A percentile compares a stretch with the other conserved stretches of the same genome.
Evolutionary conservation across 2,888 invertebrate species (phyloP).

Genomic region (Sclerodermus sp.): DNA sequence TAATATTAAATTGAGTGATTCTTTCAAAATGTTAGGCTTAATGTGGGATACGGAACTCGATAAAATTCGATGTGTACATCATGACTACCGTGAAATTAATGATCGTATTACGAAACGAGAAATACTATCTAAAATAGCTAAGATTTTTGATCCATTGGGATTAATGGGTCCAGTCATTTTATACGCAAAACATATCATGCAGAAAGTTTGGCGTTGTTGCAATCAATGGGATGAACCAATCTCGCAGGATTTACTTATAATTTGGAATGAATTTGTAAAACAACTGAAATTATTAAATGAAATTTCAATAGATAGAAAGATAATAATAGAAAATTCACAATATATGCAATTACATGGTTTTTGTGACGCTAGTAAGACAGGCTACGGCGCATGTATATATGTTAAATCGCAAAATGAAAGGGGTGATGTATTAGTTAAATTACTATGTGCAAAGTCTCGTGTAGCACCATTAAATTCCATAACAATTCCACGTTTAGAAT

Average conservation of each 20-base stretch:
- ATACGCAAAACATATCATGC: background rate
- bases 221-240: constrained; percentile 2
- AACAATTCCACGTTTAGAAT: constrained; percentile 27
- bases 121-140: constrained; percentile 3
- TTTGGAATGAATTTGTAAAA: background rate
- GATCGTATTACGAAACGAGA: background rate
- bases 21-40: constrained; percentile 4
- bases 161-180: background rate
- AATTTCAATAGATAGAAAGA: background rate
- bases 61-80: background rate
- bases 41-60: background rate
- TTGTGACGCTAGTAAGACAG: constrained; percentile 16
- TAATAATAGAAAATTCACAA: background rate
- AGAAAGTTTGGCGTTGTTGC: background rate
- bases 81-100: background rate
- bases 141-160: constrained; percentile 9
- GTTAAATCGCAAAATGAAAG: constrained; percentile 4
- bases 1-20: background rate
- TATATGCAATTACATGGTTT: constrained; percentile 20
- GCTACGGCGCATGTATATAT: constrained; percentile 22
- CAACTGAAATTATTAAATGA: background rate
- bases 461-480: constrained; percentile 31
- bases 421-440: background rate
- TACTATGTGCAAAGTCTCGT: constrained; percentile 32
- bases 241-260: background rate